phyloP scores from a whole-genome alignment of 2,888 invertebrate genomes.

The Aphidius colemani region DNA sequence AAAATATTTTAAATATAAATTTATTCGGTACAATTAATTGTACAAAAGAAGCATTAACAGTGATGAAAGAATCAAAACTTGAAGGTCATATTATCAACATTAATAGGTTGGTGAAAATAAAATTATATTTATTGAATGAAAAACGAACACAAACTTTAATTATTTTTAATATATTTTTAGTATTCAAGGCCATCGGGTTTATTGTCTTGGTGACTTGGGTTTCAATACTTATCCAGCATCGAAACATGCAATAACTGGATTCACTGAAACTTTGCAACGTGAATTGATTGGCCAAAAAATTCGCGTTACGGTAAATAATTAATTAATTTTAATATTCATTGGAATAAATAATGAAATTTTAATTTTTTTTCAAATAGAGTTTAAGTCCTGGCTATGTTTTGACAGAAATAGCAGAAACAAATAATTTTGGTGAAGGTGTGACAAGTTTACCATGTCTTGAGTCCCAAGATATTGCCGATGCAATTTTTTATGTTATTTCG shows the following conservation, averaged over 20 bases:
- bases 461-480: constrained; percentile 57
- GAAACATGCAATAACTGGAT: constrained; percentile 65
- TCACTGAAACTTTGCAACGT: constrained; percentile 64
- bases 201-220: constrained; percentile 49
- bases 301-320: constrained; percentile 38
- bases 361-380: constrained; percentile 58
- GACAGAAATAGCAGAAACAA: constrained; percentile 60
- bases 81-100: constrained; percentile 44
- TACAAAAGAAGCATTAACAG: constrained; percentile 41
- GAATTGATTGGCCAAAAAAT: constrained; percentile 59
- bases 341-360: neutral
- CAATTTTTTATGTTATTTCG: constrained; percentile 54
- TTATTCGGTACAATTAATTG: constrained; percentile 48
- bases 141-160: neutral
- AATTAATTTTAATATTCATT: neutral
- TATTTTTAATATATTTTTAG: constrained; percentile 16
- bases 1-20: constrained; percentile 33
- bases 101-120: constrained; percentile 38
- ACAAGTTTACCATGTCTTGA: constrained; percentile 38
- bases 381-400: constrained; percentile 68
- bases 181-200: constrained; percentile 60
- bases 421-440: neutral
- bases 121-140: constrained; percentile 1
- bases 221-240: constrained; percentile 65
- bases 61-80: constrained; percentile 42